Conservation (phyloP, 2,888 invertebrate species). For the Drosophila putrida region DNA sequence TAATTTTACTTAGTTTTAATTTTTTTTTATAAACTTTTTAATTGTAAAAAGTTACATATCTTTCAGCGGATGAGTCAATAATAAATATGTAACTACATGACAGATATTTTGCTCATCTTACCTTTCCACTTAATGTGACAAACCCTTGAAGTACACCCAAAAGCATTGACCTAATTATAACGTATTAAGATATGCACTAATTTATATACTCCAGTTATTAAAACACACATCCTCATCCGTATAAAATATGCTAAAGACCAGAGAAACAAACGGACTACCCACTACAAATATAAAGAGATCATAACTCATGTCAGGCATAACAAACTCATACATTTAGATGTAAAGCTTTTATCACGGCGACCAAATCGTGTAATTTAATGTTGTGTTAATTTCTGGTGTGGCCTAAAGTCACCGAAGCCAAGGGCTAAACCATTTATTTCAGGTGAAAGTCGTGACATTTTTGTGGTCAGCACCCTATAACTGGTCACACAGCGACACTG, state of each 20-base stretch:
- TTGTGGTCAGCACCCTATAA: slow-evolving; percentile 43
- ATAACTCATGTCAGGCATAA: slow-evolving; percentile 72
- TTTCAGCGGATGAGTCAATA: too few relatives aligned
- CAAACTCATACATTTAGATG: slow-evolving; percentile 33
- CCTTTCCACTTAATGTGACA: neutral
- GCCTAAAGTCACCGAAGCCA: slow-evolving; percentile 43
- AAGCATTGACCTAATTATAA: slow-evolving; percentile 66
- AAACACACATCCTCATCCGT: slow-evolving; percentile 35
- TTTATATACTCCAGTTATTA: slow-evolving; percentile 51
- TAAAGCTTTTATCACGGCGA: slow-evolving; percentile 62
- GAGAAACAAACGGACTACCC: slow-evolving; percentile 17
- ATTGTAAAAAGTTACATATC: too few relatives aligned
- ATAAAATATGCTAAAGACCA: slow-evolving; percentile 61
- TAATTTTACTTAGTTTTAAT: too few relatives aligned
- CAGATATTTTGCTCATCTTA: neutral
- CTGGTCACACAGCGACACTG: slow-evolving; percentile 2
- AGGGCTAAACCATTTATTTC: slow-evolving; percentile 31
- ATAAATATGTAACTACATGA: too few relatives aligned
- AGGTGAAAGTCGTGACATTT: slow-evolving; percentile 79
- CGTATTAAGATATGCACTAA: slow-evolving; percentile 36
- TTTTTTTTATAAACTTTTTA: too few relatives aligned
- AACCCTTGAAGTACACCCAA: neutral
- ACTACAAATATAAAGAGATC: slow-evolving; percentile 52
- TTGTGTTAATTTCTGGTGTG: slow-evolving; percentile 77
- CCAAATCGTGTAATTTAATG: slow-evolving; percentile 79